phyloP scores from a whole-genome alignment of 2,113 vertebrate genomes.

The Cynoglossus semilaevis region DNA sequence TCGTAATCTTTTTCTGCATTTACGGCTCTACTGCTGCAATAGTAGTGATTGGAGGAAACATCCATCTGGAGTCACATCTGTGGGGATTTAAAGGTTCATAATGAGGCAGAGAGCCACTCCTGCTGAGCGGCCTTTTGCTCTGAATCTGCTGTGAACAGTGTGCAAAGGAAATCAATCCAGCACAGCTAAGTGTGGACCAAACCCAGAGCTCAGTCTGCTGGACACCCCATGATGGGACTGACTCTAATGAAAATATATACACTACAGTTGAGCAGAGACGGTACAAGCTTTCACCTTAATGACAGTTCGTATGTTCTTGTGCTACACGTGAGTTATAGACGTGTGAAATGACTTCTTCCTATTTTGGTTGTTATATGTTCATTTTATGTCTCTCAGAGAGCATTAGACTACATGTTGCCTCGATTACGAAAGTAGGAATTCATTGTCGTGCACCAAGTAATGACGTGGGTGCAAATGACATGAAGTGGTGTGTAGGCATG shows the following conservation, averaged over 20 bases:
- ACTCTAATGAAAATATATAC: conserved; percentile 12
- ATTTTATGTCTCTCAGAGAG: too few relatives aligned
- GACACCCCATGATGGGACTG: conserved; percentile 26
- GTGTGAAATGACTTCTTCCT: background rate
- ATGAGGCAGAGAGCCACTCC: background rate
- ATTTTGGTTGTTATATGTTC: too few relatives aligned
- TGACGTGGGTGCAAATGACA: background rate
- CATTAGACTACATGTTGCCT: too few relatives aligned
- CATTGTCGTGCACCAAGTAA: too few relatives aligned
- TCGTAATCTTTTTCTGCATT: too few relatives aligned
- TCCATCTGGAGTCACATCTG: too few relatives aligned
- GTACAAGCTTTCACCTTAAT: too few relatives aligned
- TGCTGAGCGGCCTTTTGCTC: background rate
- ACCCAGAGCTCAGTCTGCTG: conserved; percentile 9
- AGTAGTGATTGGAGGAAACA: too few relatives aligned
- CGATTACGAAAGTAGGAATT: too few relatives aligned
- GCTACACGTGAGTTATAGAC: background rate
- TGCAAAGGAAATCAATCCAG: background rate
- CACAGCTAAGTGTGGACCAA: background rate
- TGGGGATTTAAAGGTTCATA: too few relatives aligned
- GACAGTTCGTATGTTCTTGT: too few relatives aligned
- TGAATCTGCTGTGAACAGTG: background rate
- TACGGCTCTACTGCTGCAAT: too few relatives aligned
- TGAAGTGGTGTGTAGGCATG: background rate
- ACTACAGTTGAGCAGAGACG: background rate